A percentile compares a stretch with the other conserved stretches of the same genome.
Conservation (phyloP, 2,113 vertebrate genomes). For the Campylomormyrus tamandua region DNA sequence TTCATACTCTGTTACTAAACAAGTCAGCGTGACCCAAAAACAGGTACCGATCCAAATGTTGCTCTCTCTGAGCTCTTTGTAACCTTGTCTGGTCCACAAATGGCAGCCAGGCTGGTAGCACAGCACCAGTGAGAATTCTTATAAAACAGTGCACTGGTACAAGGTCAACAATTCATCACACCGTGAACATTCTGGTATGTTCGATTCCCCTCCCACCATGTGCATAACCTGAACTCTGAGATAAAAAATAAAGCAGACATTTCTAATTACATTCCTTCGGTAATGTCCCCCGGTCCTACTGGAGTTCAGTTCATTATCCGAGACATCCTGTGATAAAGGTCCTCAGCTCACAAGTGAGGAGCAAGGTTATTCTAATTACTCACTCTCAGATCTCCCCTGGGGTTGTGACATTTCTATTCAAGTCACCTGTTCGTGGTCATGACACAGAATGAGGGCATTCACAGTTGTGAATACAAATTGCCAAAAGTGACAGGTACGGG, state of each 20-base stretch:
- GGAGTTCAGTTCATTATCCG: constrained; percentile 18
- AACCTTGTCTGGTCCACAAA: background rate
- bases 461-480: constrained; percentile 19
- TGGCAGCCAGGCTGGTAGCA: background rate
- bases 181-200: background rate
- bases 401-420: constrained; percentile 23
- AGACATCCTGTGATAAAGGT: constrained; percentile 17
- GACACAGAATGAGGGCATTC: background rate
- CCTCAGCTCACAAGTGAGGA: constrained; percentile 6
- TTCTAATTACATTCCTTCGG: background rate
- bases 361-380: constrained; percentile 22
- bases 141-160: background rate
- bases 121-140: background rate
- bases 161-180: background rate
- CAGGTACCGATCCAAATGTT: background rate
- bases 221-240: background rate
- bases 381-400: background rate
- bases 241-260: background rate
- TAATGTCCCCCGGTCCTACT: background rate
- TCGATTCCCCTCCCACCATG: background rate
- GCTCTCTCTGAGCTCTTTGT: background rate
- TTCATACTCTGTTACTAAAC: background rate
- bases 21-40: background rate
- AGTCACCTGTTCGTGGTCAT: constrained; percentile 12
- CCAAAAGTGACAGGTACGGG: background rate